phyloP scores from a whole-genome alignment of 2,113 vertebrate species.

The Sakesphorus luctuosus region DNA sequence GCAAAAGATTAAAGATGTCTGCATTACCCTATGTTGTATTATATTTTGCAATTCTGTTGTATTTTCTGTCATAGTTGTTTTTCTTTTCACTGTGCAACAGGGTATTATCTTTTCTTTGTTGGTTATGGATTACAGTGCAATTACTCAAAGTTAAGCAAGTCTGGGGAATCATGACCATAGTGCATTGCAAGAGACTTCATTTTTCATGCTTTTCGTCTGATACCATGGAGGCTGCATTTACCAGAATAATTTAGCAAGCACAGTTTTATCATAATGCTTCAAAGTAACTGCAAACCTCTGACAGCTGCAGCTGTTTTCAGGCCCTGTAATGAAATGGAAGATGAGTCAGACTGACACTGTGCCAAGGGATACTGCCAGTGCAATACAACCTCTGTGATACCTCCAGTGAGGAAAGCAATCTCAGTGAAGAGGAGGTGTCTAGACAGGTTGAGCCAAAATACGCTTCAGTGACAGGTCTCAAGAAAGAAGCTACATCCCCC shows the following conservation, averaged over 20 bases:
- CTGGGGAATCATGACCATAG: fast-evolving
- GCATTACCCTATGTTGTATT: not conserved
- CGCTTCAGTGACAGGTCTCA: not conserved
- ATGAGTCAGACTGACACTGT: slow-evolving; percentile 70
- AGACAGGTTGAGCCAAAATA: slow-evolving; percentile 35
- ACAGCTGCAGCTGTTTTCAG: slow-evolving; percentile 75
- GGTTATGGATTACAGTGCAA: not conserved
- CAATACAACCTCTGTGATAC: slow-evolving; percentile 57
- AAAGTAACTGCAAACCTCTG: slow-evolving; percentile 67
- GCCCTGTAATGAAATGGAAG: slow-evolving; percentile 47
- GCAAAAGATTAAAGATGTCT: not conserved
- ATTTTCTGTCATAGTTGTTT: not conserved
- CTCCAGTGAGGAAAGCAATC: slow-evolving; percentile 60
- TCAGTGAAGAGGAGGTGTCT: slow-evolving; percentile 64
- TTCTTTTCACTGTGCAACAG: not conserved
- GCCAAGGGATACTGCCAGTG: slow-evolving; percentile 69
- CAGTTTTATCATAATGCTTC: slow-evolving; percentile 53
- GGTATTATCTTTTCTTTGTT: not conserved
- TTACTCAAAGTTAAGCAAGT: fast-evolving
- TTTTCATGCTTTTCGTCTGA: not conserved
- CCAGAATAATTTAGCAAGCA: slow-evolving; percentile 28
- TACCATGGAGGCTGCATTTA: not conserved
- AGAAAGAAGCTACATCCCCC: not conserved
- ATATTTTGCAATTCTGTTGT: not conserved
- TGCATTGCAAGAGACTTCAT: not conserved